Percentiles rank a stretch among this genome's conserved stretches.
phyloP scores from a whole-genome alignment of 2,888 invertebrate genomes.

The Eumerus sabulonum region DNA sequence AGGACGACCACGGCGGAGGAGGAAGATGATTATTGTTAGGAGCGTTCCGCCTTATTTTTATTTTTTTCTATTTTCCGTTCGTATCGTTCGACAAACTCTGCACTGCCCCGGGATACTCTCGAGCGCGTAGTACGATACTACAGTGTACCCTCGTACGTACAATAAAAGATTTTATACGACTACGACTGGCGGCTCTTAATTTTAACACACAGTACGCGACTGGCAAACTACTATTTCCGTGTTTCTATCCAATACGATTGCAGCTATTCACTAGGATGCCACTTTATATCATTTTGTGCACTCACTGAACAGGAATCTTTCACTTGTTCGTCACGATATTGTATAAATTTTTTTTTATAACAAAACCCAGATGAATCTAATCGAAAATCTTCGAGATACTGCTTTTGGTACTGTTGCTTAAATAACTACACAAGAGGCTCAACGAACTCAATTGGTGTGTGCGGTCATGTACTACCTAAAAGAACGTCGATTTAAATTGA shows the following conservation, averaged over 20 bases:
- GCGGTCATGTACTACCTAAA: constrained; percentile 28
- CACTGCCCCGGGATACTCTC: constrained; percentile 56
- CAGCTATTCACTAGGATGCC: constrained; percentile 40
- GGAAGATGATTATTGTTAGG: constrained; percentile 18
- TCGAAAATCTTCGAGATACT: constrained; percentile 54
- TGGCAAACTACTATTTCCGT: constrained; percentile 62
- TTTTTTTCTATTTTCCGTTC: constrained; percentile 24
- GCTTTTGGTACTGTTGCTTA: constrained; percentile 45
- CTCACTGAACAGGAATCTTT: constrained; percentile 11
- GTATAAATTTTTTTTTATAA: constrained; percentile 56
- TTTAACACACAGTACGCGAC: constrained; percentile 58
- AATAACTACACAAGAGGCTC: constrained; percentile 48
- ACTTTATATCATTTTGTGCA: constrained; percentile 27
- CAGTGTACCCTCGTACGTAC: constrained; percentile 14
- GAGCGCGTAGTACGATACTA: constrained; percentile 41
- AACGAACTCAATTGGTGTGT: constrained; percentile 46
- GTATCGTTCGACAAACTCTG: constrained; percentile 18
- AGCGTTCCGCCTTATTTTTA: constrained; percentile 48
- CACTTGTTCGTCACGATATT: constrained; percentile 51
- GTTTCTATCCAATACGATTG: constrained; percentile 49
- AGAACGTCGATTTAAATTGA: constrained; percentile 40
- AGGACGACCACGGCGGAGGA: background rate
- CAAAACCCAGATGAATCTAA: constrained; percentile 49
- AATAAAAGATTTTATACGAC: constrained; percentile 26
- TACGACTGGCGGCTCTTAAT: constrained; percentile 53